phyloP scores from a whole-genome alignment of 2,797 vertebrate species.

The Cryptoprocta ferox region DNA sequence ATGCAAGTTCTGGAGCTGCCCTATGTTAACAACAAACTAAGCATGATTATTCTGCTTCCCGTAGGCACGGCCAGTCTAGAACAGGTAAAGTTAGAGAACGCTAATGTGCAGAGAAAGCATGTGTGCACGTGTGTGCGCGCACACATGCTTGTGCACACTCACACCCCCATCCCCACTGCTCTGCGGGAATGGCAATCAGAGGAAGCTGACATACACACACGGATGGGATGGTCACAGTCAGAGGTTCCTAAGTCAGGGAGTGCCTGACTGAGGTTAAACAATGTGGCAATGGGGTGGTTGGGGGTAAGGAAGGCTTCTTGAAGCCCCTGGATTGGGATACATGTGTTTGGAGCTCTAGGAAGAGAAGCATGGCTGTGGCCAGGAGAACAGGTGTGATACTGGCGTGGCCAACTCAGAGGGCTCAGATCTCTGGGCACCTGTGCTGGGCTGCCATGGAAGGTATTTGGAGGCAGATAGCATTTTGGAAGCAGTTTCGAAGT shows the following conservation, averaged over 20 bases:
- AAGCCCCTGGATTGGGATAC: background rate
- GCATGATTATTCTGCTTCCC: constrained; percentile 80
- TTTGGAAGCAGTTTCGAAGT: background rate
- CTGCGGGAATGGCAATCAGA: background rate
- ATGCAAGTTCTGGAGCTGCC: constrained; percentile 78
- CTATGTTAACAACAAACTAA: constrained; percentile 55
- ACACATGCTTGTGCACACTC: too few relatives aligned
- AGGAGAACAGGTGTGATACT: rapidly evolving
- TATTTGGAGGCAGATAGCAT: background rate
- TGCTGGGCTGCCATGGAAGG: background rate
- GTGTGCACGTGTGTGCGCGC: rapidly evolving
- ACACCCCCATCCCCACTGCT: too few relatives aligned
- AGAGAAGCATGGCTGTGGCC: background rate
- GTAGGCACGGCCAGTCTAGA: background rate
- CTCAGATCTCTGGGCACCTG: background rate
- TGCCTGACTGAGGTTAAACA: background rate
- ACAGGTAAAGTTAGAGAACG: constrained; percentile 66
- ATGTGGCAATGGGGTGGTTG: rapidly evolving
- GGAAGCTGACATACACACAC: background rate
- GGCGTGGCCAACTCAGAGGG: background rate
- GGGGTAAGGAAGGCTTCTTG: background rate
- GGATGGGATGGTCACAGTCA: background rate
- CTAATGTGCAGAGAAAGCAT: background rate
- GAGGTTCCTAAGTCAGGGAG: background rate
- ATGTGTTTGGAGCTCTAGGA: background rate